phyloP scores from a whole-genome alignment of 2,113 vertebrate genomes.

The Falcunculus frontatus region DNA sequence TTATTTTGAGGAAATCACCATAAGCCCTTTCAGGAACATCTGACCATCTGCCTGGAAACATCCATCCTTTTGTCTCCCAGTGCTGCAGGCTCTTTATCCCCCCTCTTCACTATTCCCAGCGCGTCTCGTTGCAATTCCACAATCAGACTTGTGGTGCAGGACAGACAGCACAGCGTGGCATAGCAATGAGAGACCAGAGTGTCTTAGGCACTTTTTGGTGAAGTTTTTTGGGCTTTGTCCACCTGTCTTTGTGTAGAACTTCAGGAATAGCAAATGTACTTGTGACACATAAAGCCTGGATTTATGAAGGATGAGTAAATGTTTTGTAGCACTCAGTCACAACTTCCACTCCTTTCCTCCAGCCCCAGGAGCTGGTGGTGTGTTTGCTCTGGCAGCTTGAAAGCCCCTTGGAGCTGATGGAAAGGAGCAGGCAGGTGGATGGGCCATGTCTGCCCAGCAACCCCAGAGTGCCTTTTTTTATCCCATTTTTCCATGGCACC shows the following conservation, averaged over 20 bases:
- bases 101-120: neutral
- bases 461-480: neutral
- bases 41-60: neutral
- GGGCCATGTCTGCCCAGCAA: neutral
- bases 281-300: neutral
- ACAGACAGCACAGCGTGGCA: neutral
- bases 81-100: neutral
- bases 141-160: neutral
- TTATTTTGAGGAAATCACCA: neutral
- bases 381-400: neutral
- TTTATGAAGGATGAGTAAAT: neutral
- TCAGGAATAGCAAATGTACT: neutral
- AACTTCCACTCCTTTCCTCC: neutral
- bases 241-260: neutral
- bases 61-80: neutral
- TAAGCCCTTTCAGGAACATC: neutral
- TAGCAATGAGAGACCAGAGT: neutral
- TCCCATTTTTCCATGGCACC: neutral
- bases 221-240: neutral
- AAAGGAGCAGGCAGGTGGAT: neutral
- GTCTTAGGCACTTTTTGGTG: rapidly evolving
- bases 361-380: neutral
- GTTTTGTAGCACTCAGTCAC: neutral
- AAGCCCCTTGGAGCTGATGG: neutral
- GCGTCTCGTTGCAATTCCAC: neutral